Base-by-base conservation (phyloP, 2,113 vertebrate genomes). In the Coregonus clupeaformis region DNA sequence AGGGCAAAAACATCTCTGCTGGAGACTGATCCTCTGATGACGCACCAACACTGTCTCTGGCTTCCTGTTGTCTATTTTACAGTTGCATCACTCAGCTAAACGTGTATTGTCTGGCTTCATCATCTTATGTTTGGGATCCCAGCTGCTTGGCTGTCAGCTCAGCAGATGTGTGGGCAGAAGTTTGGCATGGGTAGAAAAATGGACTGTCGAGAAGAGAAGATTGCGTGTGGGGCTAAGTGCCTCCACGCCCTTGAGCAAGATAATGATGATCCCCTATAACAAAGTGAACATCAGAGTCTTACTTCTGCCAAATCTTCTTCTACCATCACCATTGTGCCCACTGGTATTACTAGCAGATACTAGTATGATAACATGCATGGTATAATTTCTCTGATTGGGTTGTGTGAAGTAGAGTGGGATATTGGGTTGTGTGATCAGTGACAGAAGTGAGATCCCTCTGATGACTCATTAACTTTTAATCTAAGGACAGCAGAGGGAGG, bases 11-110 rank as follows among this genome's bases (percentile, higher is more conserved):
- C n/a, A 68, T 45, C n/a, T 24, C 1, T 22, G 20, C 2, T 47
- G n/a, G 11, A 49, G 68, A 69, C 12, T 9, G 24, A 52, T n/a
- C 16, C 59, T 2, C 62, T 72, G 55, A 76, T 68, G 55, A 75
- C 68, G 64, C 27, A 55, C 24, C 59, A 71, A 62, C 82, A 73
- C 68, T 75, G 76, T 57, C 7, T 72, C 75, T 72, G 57, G n/a
- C n/a, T 60, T 60, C 57, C n/a, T 67, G 5, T 20, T 18, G 29
- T 20, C 55, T 25, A 60, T 60, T 79, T 86, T 82, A 73, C 77
- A 36, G 71, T 59, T 88, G 75, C 79, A 60, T 85, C 86, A 82
- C 73, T 7, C 55, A 52, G 32, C 42, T 47, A 18, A 59, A 75
- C 42, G 60, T 71, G 59, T 36, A 14, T 57, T 45, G 71, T 27